Base-by-base conservation (phyloP, 2,797 vertebrate species). In the Salmo trutta region DNA sequence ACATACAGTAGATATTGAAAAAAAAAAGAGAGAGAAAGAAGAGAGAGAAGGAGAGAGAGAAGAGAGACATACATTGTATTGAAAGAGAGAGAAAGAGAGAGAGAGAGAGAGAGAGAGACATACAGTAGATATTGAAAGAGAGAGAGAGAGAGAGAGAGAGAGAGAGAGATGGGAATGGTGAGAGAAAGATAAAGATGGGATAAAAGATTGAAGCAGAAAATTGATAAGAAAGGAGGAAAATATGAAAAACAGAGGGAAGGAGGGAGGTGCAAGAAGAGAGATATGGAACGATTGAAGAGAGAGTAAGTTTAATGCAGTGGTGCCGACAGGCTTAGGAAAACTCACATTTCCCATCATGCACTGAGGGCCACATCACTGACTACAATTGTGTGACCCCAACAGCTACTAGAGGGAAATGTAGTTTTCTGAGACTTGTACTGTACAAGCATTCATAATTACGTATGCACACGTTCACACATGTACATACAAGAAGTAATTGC, bases 201-300 rank as follows among this genome's bases (percentile, higher is more conserved):
- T 65, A n/a, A 70, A 27, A 33, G 17, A 36, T 12, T 64, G 33
- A 51, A 7, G 56, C 19, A 74, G 56, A 80, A 19, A 83, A 56
- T n/a, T 17, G 12, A 21, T 1, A 54, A 1, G 31, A 12, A 75
- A 71, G 8, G 24, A n/a, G 2, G 6, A 21, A 52, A 74, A 52
- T 51, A 36, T 24, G 31, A n/a, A 4, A 47, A 17, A 65, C 59
- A 64, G 54, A 74, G 1, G 67, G n/a, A 24, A 16, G 41, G 54
- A 12, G 69, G 3, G 67, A 62, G 31, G 15, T 59, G 65, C 21
- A 41, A n/a, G 21, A 10, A 33, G 52, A 56, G 21, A 73, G 70
- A 51, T 73, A 1, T 31, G 51, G 69, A 74, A 62, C 17, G 73
- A 81, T 29, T 71, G 33, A 77, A 67, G 77, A n/a, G 77, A 6